Evolutionary conservation across 2,113 vertebrate species (phyloP), one percentile per base, ranked within the genome.

Genomic region (Dasyprocta punctata): DNA sequence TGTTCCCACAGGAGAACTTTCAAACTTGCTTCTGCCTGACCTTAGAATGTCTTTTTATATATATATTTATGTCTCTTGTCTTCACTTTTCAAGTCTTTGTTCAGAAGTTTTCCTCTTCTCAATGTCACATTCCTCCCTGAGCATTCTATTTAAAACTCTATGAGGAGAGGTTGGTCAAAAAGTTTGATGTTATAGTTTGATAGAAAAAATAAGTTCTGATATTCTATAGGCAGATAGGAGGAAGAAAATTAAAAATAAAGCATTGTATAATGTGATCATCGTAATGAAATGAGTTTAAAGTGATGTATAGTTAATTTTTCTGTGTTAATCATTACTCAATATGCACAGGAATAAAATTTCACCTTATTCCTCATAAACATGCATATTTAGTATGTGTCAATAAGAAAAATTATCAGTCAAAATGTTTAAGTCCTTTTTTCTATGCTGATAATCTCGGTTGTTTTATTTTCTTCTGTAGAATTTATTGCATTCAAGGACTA

Each of bases 181-280:
- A 7, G 7, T n/a, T 30, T 1, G 36, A 44, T 58, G 30, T 26
- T 58, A 93, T 5, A 47, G 1, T 47, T 87, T 60, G 19, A 58
- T 58, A 13, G 65, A 54, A 80, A 17, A 5, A 94, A 38, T 13
- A 28, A 61, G 47, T 60, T 81, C 11, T n/a, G 20, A 9, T 88
- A 24, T 30, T 81, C 0, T 81, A 1, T 47, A 16, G 16, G 1
- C 5, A 60, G 0, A 16, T 10, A 60, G 9, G 0, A 20, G 20
- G 9, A 69, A 49, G 17, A 16, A 2, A 49, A 47, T 47, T 16
- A 33, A 54, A 93, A 33, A 22, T 3, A 86, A 38, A 12, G 7
- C 12, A 38, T 36, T 56, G 7, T 10, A 36, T 16, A 88, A 88
- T 69, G 17, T 58, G 7, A 1, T 60, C 22, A 49, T 58, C 41